These are phyloP conservation scores for Neodiprion lecontei DNA, from an alignment of 1,140 invertebrate genomes.

Conservation along the genomic window DNA sequence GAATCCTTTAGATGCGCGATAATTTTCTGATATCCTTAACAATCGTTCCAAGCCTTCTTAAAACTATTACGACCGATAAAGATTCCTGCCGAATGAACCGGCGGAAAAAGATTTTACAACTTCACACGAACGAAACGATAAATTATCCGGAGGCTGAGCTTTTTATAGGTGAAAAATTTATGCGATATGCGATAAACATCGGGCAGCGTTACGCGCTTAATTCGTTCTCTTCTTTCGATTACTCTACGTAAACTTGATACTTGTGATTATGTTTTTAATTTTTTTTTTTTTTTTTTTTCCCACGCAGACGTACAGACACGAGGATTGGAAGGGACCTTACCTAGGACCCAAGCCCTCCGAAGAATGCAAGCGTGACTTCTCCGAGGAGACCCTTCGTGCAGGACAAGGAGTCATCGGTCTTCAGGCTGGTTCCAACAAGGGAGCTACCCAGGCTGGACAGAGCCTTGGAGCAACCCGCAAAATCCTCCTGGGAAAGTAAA, in stretches of 20 bases:
- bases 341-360: constrained; percentile 86
- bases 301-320: constrained; percentile 81
- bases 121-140: too few species aligned
- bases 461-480: constrained; percentile 89
- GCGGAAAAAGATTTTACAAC: too few species aligned
- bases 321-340: constrained; percentile 86
- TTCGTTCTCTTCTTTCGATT: too few species aligned
- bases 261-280: neutral
- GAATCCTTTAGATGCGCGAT: too few species aligned
- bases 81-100: too few species aligned
- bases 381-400: constrained; percentile 84
- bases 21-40: too few species aligned
- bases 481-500: constrained; percentile 82
- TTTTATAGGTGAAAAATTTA: too few species aligned
- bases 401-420: constrained; percentile 88
- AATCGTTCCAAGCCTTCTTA: too few species aligned
- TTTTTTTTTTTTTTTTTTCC: constrained; percentile 29
- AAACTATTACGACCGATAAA: too few species aligned
- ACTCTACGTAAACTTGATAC: neutral
- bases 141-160: too few species aligned
- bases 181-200: too few species aligned
- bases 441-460: constrained; percentile 86
- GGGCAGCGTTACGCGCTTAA: too few species aligned
- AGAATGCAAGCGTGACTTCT: constrained; percentile 88
- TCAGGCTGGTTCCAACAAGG: constrained; percentile 91